A percentile compares a stretch with the other conserved stretches of the same genome.
Evolutionary conservation across 2,797 vertebrate species (phyloP).

Genomic region (Squalus acanthias): DNA sequence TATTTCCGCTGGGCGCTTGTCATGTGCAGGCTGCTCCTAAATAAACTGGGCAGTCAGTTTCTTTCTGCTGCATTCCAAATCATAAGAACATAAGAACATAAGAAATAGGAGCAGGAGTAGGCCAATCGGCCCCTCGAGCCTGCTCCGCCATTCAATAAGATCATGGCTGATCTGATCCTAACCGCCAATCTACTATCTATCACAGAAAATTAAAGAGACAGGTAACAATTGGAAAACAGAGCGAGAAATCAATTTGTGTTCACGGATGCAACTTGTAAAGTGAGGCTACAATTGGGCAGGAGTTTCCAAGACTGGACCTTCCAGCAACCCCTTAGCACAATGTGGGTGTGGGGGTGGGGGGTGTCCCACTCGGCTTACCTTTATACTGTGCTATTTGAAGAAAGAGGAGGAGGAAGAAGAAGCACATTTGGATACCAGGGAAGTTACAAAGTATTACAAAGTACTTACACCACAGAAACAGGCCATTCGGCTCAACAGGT

Average conservation of each 20-base stretch:
- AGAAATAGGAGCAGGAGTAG: too few relatives aligned
- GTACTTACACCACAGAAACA: background rate
- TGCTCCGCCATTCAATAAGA: too few relatives aligned
- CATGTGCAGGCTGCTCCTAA: slow-evolving; percentile 6
- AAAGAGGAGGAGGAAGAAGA: background rate
- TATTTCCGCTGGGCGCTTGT: background rate
- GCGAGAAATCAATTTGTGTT: background rate
- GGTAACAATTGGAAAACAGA: background rate
- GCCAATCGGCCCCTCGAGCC: too few relatives aligned
- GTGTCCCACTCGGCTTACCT: background rate
- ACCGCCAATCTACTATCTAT: too few relatives aligned
- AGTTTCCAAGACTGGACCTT: background rate
- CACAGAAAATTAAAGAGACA: background rate
- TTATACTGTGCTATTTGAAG: background rate
- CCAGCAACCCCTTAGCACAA: background rate
- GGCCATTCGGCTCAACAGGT: background rate
- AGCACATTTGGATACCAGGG: background rate
- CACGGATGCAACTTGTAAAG: background rate
- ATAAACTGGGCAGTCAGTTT: background rate
- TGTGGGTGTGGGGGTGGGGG: background rate
- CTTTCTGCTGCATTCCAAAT: background rate
- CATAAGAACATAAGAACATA: too few relatives aligned
- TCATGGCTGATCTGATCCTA: too few relatives aligned
- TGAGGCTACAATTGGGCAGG: background rate
- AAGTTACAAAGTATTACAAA: background rate